Percentiles rank a stretch among this genome's conserved stretches.
These are phyloP conservation scores for Micrasema longulum DNA, from an alignment of 1,140 invertebrate species.

Conservation along the genomic window DNA sequence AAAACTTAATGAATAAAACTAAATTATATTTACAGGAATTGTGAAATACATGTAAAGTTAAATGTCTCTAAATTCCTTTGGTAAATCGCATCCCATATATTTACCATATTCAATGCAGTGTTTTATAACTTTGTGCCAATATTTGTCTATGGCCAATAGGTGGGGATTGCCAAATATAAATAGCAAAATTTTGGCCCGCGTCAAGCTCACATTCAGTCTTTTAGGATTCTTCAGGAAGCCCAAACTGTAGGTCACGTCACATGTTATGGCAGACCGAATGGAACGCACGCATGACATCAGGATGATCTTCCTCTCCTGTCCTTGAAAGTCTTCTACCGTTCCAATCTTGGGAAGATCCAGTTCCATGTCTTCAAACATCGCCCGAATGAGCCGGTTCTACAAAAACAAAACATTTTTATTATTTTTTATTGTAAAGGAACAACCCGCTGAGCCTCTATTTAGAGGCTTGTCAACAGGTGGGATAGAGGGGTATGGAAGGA, in stretches of 20 bases:
- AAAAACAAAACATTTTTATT: constrained; percentile 53
- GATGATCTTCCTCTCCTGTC: constrained; percentile 88
- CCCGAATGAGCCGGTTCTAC: constrained; percentile 79
- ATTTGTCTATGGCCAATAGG: constrained; percentile 75
- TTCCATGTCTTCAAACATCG: constrained; percentile 76
- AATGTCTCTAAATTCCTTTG: constrained; percentile 48
- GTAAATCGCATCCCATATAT: constrained; percentile 76
- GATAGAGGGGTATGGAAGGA: too few species aligned
- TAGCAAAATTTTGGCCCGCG: constrained; percentile 81
- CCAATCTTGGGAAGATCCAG: constrained; percentile 84
- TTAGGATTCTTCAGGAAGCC: constrained; percentile 83
- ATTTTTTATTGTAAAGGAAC: too few species aligned
- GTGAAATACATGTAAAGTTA: background rate
- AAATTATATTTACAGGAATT: too few species aligned
- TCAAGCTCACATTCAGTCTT: constrained; percentile 89
- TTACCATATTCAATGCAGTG: constrained; percentile 74
- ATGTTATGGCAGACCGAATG: constrained; percentile 60
- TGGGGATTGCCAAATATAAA: constrained; percentile 88
- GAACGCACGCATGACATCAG: constrained; percentile 89
- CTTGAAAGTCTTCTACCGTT: constrained; percentile 96
- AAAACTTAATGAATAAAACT: too few species aligned
- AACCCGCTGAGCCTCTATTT: too few species aligned
- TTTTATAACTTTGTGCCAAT: constrained; percentile 78
- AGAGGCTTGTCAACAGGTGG: too few species aligned
- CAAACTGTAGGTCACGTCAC: constrained; percentile 73